These are phyloP conservation scores for Chromoteleia sp. DNA, from an alignment of 2,888 invertebrate genomes.

Conservation along the genomic window DNA sequence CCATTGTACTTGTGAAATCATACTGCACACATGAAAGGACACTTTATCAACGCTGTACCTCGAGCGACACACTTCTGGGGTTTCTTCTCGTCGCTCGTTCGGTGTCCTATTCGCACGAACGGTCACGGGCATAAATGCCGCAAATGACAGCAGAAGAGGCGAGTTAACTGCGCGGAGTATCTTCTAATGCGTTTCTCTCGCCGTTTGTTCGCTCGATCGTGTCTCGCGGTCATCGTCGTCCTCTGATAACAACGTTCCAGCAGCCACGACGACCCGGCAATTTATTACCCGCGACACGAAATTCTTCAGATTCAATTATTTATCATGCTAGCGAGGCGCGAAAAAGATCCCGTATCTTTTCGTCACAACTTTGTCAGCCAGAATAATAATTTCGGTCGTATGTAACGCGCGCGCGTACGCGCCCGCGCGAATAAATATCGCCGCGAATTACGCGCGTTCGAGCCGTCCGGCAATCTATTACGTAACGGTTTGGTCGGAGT, in stretches of 20 bases:
- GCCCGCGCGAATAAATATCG: slow-evolving; percentile 37
- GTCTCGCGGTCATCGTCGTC: slow-evolving; percentile 70
- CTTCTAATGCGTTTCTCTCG: slow-evolving; percentile 77
- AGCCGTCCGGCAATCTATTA: slow-evolving; percentile 41
- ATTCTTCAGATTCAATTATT: slow-evolving; percentile 72
- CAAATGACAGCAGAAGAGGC: slow-evolving; percentile 56
- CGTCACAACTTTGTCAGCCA: slow-evolving; percentile 66
- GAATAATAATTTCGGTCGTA: slow-evolving; percentile 49
- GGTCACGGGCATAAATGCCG: slow-evolving; percentile 56
- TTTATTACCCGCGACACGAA: slow-evolving; percentile 75
- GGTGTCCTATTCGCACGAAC: slow-evolving; percentile 47
- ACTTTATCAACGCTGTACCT: slow-evolving; percentile 37
- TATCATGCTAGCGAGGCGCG: slow-evolving; percentile 61
- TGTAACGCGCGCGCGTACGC: slow-evolving; percentile 36
- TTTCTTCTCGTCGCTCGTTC: slow-evolving; percentile 50
- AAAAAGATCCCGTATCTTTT: slow-evolving; percentile 57
- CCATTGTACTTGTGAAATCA: slow-evolving; percentile 45
- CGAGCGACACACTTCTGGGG: slow-evolving; percentile 61
- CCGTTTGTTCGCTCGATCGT: slow-evolving; percentile 65
- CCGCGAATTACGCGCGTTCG: slow-evolving; percentile 51
- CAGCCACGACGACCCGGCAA: slow-evolving; percentile 66
- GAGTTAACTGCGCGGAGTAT: slow-evolving; percentile 53
- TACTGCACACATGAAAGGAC: slow-evolving; percentile 49
- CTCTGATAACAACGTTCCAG: slow-evolving; percentile 63
- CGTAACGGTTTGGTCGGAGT: slow-evolving; percentile 14